phyloP scores from a whole-genome alignment of 2,113 vertebrate genomes.

The Sminthopsis crassicaudata region DNA sequence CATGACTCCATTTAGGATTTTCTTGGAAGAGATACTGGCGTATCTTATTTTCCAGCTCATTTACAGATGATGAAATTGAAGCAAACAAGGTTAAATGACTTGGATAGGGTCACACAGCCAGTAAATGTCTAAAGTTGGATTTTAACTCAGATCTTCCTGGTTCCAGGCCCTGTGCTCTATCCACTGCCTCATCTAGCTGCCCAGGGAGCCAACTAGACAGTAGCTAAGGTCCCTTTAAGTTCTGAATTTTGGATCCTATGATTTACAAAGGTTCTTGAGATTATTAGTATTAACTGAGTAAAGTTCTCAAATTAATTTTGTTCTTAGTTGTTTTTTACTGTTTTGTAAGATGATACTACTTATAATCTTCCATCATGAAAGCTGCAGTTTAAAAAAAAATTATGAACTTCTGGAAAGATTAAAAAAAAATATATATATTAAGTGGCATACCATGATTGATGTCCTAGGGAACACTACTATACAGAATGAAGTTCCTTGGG shows the following conservation, averaged over 20 bases:
- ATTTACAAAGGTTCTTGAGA: neutral
- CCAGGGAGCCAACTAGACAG: neutral
- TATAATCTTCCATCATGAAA: neutral
- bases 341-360: neutral
- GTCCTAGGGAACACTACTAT: neutral
- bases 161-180: neutral
- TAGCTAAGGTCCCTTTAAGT: neutral
- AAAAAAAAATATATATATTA: neutral
- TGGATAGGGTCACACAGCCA: neutral
- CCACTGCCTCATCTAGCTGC: neutral
- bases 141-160: neutral
- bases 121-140: neutral
- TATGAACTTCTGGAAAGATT: neutral
- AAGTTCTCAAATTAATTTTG: neutral
- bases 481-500: neutral
- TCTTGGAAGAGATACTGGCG: neutral
- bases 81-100: no score
- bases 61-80: no score
- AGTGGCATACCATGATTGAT: neutral
- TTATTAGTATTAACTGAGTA: neutral
- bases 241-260: neutral
- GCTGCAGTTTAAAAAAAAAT: neutral
- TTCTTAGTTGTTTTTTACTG: neutral
- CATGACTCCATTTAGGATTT: neutral
- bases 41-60: neutral